These are phyloP conservation scores for Tethea ocularis DNA, from an alignment of 2,888 invertebrate genomes.

Conservation along the genomic window DNA sequence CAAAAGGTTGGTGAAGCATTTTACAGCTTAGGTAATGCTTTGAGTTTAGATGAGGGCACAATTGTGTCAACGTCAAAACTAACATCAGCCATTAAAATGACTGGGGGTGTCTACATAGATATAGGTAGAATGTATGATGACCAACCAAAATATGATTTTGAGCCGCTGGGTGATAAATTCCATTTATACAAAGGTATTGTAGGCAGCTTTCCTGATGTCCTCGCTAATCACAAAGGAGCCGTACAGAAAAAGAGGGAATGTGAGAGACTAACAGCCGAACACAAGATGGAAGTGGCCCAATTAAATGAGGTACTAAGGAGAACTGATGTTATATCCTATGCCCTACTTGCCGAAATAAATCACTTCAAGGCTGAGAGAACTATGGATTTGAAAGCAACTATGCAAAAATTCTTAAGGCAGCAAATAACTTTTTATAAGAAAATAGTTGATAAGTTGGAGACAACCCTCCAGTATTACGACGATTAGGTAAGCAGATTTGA, in stretches of 20 bases:
- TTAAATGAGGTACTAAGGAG: slow-evolving; percentile 91
- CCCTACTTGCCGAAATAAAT: slow-evolving; percentile 96
- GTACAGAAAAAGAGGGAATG: slow-evolving; percentile 95
- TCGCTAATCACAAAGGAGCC: slow-evolving; percentile 94
- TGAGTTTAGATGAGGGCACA: slow-evolving; percentile 90
- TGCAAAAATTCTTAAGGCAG: slow-evolving; percentile 93
- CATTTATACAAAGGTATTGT: slow-evolving; percentile 98
- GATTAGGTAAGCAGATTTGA: slow-evolving; percentile 49
- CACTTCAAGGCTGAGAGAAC: slow-evolving; percentile 96
- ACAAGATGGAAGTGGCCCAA: slow-evolving; percentile 92
- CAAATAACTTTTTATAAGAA: slow-evolving; percentile 97
- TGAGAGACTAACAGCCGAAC: slow-evolving; percentile 90
- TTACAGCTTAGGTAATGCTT: slow-evolving; percentile 91
- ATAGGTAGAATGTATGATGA: slow-evolving; percentile 96
- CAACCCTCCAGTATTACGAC: slow-evolving; percentile 78
- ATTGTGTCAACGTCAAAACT: slow-evolving; percentile 86
- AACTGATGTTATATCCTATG: slow-evolving; percentile 96
- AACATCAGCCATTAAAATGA: slow-evolving; percentile 91
- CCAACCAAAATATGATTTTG: slow-evolving; percentile 95
- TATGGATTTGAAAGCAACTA: slow-evolving; percentile 92
- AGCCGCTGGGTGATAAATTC: slow-evolving; percentile 94
- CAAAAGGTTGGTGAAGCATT: slow-evolving; percentile 95
- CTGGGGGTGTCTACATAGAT: slow-evolving; percentile 94
- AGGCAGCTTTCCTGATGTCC: slow-evolving; percentile 94
- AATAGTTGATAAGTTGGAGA: slow-evolving; percentile 88